Percentiles rank a stretch among this genome's conserved stretches.
These are phyloP conservation scores for Sitobion miscanthi DNA, from an alignment of 1,140 invertebrate genomes.

Conservation along the genomic window DNA sequence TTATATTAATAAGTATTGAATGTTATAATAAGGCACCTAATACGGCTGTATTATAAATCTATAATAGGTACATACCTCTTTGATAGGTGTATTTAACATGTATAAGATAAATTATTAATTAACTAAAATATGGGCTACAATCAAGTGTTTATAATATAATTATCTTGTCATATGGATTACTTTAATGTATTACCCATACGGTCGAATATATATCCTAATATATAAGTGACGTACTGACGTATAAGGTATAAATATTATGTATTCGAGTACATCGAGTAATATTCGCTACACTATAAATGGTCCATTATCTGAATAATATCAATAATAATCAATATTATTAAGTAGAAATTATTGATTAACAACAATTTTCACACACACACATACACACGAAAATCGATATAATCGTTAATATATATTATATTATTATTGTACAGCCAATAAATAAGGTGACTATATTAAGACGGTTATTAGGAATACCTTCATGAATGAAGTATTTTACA, in stretches of 20 bases:
- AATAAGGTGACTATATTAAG: neutral
- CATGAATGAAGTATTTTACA: neutral
- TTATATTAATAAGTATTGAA: neutral
- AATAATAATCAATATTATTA: too few species aligned
- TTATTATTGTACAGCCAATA: neutral
- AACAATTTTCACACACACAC: neutral
- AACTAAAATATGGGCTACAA: neutral
- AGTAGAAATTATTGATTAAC: too few species aligned
- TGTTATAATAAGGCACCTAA: neutral
- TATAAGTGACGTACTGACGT: too few species aligned
- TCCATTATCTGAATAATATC: too few species aligned
- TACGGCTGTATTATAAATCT: neutral
- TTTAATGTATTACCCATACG: neutral
- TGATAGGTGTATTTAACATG: neutral
- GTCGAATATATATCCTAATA: too few species aligned
- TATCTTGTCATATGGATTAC: neutral
- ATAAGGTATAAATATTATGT: too few species aligned
- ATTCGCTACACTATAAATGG: too few species aligned
- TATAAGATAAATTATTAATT: neutral
- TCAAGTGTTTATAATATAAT: neutral
- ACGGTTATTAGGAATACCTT: too few species aligned
- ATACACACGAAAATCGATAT: neutral
- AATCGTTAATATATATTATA: neutral
- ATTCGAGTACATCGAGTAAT: too few species aligned
- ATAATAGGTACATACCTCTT: neutral